phyloP scores from a whole-genome alignment of 2,113 vertebrate species.

The Perognathus longimembris region DNA sequence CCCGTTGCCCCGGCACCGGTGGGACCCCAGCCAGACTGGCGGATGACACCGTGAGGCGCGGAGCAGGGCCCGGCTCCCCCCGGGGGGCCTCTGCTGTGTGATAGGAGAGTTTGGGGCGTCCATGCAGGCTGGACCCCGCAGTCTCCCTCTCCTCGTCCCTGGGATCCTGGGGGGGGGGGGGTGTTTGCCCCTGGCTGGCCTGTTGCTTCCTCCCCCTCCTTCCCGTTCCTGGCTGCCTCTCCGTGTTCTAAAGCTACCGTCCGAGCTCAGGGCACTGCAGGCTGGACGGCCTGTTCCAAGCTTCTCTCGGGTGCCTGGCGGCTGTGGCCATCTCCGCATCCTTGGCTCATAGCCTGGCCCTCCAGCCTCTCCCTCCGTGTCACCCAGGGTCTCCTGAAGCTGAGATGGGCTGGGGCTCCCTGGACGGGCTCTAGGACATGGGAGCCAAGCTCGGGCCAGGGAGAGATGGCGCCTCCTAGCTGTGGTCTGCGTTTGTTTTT shows the following conservation, averaged over 20 bases:
- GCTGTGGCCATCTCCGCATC: fast-evolving
- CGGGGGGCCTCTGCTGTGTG: not conserved
- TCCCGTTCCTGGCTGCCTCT: not conserved
- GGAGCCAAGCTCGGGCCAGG: too few species aligned
- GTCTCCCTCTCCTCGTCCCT: not conserved
- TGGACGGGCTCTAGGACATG: too few species aligned
- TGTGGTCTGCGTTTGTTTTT: too few species aligned
- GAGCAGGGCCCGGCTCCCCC: not conserved
- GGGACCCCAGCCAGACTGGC: not conserved
- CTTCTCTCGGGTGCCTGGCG: not conserved
- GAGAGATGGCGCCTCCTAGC: too few species aligned
- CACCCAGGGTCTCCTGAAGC: not conserved
- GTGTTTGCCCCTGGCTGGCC: not conserved
- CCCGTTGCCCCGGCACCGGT: fast-evolving
- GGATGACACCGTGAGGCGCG: fast-evolving
- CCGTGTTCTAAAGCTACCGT: not conserved
- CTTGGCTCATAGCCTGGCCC: not conserved
- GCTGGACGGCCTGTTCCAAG: not conserved
- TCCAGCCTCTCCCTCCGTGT: not conserved
- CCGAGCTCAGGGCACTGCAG: not conserved
- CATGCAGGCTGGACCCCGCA: not conserved
- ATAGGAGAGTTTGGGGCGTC: not conserved
- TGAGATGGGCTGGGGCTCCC: not conserved
- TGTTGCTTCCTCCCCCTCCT: not conserved
- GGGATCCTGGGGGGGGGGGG: not conserved